phyloP scores from a whole-genome alignment of 2,797 vertebrate species.

The Momotus momota region DNA sequence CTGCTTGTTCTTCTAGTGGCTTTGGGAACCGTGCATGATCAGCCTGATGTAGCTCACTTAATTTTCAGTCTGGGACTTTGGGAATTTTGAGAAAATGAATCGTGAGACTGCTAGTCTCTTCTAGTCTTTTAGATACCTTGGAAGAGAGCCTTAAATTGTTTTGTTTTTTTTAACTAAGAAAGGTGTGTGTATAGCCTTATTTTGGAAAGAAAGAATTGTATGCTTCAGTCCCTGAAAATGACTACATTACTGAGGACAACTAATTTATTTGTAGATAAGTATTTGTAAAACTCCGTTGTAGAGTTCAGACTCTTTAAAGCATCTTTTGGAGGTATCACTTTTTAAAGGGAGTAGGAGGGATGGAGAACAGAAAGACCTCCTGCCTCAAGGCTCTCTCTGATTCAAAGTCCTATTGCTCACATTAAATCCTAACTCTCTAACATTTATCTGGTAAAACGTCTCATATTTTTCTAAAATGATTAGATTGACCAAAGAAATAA shows the following conservation, averaged over 20 bases:
- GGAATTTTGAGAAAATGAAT: background rate
- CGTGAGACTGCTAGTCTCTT: background rate
- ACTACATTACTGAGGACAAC: background rate
- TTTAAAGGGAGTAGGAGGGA: background rate
- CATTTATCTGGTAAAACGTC: conserved; percentile 8
- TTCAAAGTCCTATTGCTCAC: background rate
- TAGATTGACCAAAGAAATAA: conserved; percentile 32
- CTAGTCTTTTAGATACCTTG: background rate
- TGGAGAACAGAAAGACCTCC: background rate
- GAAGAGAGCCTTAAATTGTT: background rate
- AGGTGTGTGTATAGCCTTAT: background rate
- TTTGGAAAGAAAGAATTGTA: background rate
- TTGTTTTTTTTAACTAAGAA: background rate
- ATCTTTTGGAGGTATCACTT: background rate
- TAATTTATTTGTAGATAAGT: background rate
- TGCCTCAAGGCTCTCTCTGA: background rate
- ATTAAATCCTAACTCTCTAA: background rate
- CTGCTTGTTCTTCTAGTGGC: background rate
- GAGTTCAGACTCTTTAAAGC: background rate
- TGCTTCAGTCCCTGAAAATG: background rate
- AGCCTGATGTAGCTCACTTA: background rate
- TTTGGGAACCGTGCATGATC: background rate
- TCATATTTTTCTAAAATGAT: conserved; percentile 10
- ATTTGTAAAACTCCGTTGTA: background rate
- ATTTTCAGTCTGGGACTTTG: background rate